Evolutionary conservation across 2,113 vertebrate species (phyloP).

Genomic region (Prinia subflava): DNA sequence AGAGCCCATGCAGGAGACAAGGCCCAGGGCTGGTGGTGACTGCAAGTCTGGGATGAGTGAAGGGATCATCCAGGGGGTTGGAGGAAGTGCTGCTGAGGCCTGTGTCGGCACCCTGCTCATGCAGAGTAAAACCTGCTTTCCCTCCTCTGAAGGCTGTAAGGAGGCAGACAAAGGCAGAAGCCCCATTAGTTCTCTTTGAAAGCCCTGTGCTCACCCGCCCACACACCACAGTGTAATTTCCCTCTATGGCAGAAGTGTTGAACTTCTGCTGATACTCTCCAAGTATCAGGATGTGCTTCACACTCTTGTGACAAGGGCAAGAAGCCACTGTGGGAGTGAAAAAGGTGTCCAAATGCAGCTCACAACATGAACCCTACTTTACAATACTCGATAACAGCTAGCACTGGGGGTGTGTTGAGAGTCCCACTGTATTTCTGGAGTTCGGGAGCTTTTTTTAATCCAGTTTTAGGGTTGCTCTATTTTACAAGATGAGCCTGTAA

Average conservation of each 20-base stretch:
- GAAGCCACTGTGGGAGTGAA: background rate
- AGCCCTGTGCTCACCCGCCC: background rate
- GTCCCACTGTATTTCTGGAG: background rate
- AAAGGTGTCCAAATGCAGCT: background rate
- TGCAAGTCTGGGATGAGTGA: background rate
- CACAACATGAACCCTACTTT: background rate
- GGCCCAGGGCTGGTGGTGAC: background rate
- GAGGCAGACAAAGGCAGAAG: background rate
- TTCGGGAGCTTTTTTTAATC: background rate
- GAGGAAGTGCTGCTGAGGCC: background rate
- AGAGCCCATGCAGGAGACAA: background rate
- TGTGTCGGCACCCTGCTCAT: fast-evolving
- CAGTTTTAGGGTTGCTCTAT: background rate
- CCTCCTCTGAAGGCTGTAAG: background rate
- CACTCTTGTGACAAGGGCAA: background rate
- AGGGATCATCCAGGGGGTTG: fast-evolving
- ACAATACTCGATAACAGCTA: background rate
- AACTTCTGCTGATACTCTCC: background rate
- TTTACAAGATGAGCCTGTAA: background rate
- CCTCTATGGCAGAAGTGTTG: background rate
- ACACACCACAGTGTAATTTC: background rate
- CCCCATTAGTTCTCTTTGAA: background rate
- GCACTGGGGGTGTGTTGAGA: background rate
- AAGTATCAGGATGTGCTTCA: background rate
- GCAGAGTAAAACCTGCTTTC: background rate